Conservation (phyloP, 2,888 invertebrate genomes). For the Brassicogethes aeneus region DNA sequence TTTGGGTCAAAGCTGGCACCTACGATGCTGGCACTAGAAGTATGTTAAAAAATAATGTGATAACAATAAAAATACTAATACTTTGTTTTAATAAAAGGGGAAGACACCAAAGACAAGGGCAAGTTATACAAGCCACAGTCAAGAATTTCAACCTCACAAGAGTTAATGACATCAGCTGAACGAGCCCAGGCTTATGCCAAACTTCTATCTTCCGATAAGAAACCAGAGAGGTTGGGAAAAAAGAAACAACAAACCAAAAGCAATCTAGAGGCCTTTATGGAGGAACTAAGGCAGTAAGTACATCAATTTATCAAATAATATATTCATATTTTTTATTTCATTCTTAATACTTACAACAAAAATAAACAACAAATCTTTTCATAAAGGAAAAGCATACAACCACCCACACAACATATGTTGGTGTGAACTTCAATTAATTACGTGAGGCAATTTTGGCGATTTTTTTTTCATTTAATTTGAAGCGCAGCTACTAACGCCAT, state of each 20-base stretch:
- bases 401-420: too few relatives aligned
- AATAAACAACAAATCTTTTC: too few relatives aligned
- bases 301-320: too few relatives aligned
- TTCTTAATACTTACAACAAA: background rate
- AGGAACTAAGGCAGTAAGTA: constrained; percentile 86
- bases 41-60: constrained; percentile 40
- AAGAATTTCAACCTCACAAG: constrained; percentile 49
- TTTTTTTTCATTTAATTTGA: too few relatives aligned
- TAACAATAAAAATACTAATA: background rate
- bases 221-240: constrained; percentile 54
- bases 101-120: constrained; percentile 81
- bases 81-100: too few relatives aligned
- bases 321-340: background rate
- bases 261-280: constrained; percentile 96
- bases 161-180: constrained; percentile 51
- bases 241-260: constrained; percentile 79
- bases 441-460: too few relatives aligned
- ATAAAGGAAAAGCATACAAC: too few relatives aligned
- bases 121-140: constrained; percentile 90
- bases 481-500: too few relatives aligned
- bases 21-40: constrained; percentile 92
- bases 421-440: too few relatives aligned
- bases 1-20: constrained; percentile 97
- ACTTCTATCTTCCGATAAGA: constrained; percentile 53
- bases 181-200: constrained; percentile 62